Evolutionary conservation across 1,140 invertebrate genomes (phyloP).

Genomic region (Halictus rubicundus): DNA sequence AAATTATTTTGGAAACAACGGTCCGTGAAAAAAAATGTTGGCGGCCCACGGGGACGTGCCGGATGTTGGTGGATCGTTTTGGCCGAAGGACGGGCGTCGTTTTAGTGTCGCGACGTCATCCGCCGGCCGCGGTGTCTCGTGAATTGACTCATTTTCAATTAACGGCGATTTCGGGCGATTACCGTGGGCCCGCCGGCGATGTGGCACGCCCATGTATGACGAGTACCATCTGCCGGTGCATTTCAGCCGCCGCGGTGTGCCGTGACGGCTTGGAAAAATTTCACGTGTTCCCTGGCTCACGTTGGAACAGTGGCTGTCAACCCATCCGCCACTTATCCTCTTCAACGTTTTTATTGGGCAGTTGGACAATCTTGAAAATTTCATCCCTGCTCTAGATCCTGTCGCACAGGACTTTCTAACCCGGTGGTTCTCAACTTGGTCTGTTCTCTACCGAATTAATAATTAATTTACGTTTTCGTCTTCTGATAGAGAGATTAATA

Average conservation of each 20-base stretch:
- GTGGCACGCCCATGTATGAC: slow-evolving; percentile 54
- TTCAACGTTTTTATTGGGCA: too few relatives aligned
- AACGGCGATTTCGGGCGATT: slow-evolving; percentile 60
- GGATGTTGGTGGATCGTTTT: slow-evolving; percentile 15
- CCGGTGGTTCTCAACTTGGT: too few relatives aligned
- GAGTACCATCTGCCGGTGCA: slow-evolving; percentile 56
- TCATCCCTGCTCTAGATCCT: too few relatives aligned
- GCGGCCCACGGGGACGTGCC: neutral
- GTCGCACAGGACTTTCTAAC: too few relatives aligned
- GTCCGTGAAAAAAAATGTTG: neutral
- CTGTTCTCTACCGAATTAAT: too few relatives aligned
- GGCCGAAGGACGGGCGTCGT: slow-evolving; percentile 23
- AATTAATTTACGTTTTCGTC: neutral
- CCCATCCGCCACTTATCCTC: too few relatives aligned
- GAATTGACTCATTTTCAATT: slow-evolving; percentile 65
- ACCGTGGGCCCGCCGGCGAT: slow-evolving; percentile 26
- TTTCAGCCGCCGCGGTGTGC: slow-evolving; percentile 35
- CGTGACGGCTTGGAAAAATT: slow-evolving; percentile 51
- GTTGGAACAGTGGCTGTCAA: slow-evolving; percentile 10
- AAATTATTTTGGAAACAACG: neutral
- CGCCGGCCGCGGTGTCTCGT: slow-evolving; percentile 39
- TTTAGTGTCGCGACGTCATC: slow-evolving; percentile 1
- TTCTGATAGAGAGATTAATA: too few relatives aligned
- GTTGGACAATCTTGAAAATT: too few relatives aligned
- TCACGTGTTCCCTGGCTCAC: slow-evolving; percentile 12